Percentiles rank a stretch among this genome's conserved stretches.
These are phyloP conservation scores for Strix uralensis DNA, from an alignment of 2,113 vertebrate species.

Conservation along the genomic window DNA sequence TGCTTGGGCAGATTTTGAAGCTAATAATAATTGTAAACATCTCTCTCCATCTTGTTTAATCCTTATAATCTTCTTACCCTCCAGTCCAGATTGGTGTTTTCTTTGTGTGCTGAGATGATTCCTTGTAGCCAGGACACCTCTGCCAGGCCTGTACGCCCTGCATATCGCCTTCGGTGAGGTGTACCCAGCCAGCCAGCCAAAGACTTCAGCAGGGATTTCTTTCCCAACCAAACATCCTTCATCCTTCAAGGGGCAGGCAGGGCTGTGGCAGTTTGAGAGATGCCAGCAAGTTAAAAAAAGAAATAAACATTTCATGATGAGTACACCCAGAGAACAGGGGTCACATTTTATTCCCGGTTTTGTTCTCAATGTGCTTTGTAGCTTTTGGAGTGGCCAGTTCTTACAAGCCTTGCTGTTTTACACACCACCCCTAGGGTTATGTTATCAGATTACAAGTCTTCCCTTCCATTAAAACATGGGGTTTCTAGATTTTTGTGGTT, in stretches of 20 bases:
- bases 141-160: rapidly evolving
- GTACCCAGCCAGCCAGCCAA: rapidly evolving
- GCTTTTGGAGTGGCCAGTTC: neutral
- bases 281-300: neutral
- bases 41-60: slow-evolving; percentile 5
- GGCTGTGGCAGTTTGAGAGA: neutral
- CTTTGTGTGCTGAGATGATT: neutral
- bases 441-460: neutral
- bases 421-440: neutral
- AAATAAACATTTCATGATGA: neutral
- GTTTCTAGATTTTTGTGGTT: neutral
- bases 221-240: neutral
- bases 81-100: neutral
- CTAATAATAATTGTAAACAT: slow-evolving; percentile 54
- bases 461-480: neutral
- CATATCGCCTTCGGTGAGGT: neutral
- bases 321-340: neutral
- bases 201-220: neutral
- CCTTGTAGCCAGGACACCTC: neutral
- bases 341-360: neutral
- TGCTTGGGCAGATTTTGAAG: neutral
- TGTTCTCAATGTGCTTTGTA: neutral
- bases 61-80: slow-evolving; percentile 41
- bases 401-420: neutral
- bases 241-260: neutral